Percentiles rank a stretch among this genome's conserved stretches.
phyloP scores from a whole-genome alignment of 92 coral and sea anemone species.

The Parazoanthus swiftii region DNA sequence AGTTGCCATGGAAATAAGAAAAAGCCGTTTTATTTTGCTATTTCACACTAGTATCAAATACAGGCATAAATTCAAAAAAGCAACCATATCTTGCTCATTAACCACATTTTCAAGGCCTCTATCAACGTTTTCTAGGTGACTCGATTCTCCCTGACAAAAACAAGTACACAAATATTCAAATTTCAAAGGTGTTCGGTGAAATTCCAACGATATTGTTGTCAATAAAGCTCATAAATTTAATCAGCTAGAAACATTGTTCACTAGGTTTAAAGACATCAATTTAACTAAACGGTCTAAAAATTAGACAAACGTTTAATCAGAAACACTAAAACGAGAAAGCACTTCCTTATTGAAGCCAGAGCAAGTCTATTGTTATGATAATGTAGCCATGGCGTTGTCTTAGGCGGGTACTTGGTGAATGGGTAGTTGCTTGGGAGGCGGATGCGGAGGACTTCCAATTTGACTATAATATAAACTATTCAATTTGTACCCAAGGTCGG shows the following conservation, averaged over 20 bases:
- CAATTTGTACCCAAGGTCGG: not conserved
- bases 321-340: not conserved
- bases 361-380: not conserved
- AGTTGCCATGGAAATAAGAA: not conserved
- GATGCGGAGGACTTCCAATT: no score
- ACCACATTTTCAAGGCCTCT: no score
- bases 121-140: no score
- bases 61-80: no score
- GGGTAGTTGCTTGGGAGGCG: no score
- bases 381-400: not conserved
- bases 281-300: not conserved
- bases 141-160: no score
- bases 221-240: no score
- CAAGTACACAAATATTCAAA: no score
- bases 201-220: not conserved
- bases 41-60: no score
- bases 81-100: not conserved
- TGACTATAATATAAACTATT: no score
- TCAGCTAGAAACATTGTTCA: no score
- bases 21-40: not conserved
- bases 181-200: not conserved
- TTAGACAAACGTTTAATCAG: not conserved
- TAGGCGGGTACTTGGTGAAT: not conserved
- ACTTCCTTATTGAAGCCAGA: no score
- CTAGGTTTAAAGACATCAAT: not conserved